Percentiles rank a stretch among this genome's conserved stretches.
Conservation (phyloP, 1,140 invertebrate genomes). For the Saccostrea echinata region DNA sequence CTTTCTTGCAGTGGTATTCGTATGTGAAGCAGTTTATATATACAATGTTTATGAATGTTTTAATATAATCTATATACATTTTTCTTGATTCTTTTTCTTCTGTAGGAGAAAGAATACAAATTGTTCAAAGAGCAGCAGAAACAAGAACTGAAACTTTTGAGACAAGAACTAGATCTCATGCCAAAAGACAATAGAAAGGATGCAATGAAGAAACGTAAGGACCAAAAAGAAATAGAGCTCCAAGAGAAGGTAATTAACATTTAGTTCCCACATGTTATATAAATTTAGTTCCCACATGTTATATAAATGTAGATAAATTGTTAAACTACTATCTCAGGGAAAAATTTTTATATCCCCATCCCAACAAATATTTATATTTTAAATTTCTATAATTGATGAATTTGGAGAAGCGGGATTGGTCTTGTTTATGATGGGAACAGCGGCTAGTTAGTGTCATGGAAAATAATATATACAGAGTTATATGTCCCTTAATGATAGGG, state of each 20-base stretch:
- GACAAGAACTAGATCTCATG: conserved; percentile 96
- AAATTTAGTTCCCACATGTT: not conserved
- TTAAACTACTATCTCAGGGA: not conserved
- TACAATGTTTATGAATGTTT: no score
- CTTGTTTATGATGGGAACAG: no score
- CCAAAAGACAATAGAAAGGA: conserved; percentile 96
- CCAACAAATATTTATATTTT: not conserved
- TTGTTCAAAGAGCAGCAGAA: conserved; percentile 95
- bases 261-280: not conserved
- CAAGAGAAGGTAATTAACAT: conserved; percentile 86
- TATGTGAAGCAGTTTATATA: no score
- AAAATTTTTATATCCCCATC: not conserved
- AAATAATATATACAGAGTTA: no score
- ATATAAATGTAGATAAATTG: not conserved
- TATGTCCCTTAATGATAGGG: no score
- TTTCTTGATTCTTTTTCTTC: conserved; percentile 23
- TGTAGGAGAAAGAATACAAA: conserved; percentile 92
- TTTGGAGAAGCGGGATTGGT: no score
- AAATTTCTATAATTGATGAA: no score
- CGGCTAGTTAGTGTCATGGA: no score
- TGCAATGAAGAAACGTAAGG: conserved; percentile 89
- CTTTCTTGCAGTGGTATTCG: no score
- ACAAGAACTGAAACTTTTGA: conserved; percentile 94
- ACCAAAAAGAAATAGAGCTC: conserved; percentile 93
- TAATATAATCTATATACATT: not conserved